These are phyloP conservation scores for Falco naumanni DNA, from an alignment of 2,797 vertebrate genomes.

Conservation along the genomic window DNA sequence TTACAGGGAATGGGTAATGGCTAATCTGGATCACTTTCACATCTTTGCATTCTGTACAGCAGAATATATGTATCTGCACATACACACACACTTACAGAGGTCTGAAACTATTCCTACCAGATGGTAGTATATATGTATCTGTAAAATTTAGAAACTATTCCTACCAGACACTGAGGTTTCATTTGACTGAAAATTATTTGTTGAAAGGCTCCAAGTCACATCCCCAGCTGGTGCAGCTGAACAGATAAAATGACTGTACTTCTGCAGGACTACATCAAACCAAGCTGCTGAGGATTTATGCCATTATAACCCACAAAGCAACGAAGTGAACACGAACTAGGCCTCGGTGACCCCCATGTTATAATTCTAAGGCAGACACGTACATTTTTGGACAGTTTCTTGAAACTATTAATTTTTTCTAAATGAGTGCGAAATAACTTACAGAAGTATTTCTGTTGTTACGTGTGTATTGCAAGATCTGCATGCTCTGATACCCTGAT, in stretches of 20 bases:
- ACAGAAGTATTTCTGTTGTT: background rate
- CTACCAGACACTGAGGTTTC: background rate
- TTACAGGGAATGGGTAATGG: background rate
- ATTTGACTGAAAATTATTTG: background rate
- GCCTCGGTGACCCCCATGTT: background rate
- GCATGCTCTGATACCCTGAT: background rate
- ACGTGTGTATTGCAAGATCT: background rate
- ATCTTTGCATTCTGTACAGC: background rate
- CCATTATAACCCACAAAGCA: background rate
- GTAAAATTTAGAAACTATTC: too few relatives aligned
- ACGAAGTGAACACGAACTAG: rapidly evolving
- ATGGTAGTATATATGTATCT: background rate
- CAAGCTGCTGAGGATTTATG: background rate
- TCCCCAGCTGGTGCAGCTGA: background rate
- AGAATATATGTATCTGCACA: background rate
- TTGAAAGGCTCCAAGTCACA: background rate
- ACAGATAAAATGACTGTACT: background rate
- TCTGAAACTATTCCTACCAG: background rate
- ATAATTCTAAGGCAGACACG: background rate
- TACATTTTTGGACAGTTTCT: background rate
- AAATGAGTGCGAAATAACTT: background rate
- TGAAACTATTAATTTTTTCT: background rate
- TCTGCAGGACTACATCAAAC: background rate
- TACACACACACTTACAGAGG: rapidly evolving
- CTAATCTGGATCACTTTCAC: background rate